Conservation (phyloP, 2,797 vertebrate species). For the Betta splendens region DNA sequence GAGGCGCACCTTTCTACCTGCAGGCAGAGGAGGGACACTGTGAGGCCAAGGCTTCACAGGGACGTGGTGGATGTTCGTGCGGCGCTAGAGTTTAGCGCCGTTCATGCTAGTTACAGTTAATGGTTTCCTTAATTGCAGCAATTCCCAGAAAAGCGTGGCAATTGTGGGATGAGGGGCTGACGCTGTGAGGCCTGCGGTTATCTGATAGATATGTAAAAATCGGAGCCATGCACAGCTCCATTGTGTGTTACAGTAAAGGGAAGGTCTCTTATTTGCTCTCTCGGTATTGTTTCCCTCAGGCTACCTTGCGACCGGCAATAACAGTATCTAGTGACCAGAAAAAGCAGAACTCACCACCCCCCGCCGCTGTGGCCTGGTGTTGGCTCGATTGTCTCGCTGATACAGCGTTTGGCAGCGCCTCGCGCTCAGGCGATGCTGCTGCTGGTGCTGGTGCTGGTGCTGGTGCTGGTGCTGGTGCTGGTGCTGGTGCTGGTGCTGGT, state of each 20-base stretch:
- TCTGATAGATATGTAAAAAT: slow-evolving; percentile 72
- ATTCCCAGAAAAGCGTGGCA: slow-evolving; percentile 66
- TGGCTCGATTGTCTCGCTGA: slow-evolving; percentile 55
- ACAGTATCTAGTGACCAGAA: slow-evolving; percentile 75
- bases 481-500: slow-evolving; percentile 60
- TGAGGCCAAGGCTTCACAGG: too few species aligned
- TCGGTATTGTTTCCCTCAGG: slow-evolving; percentile 68
- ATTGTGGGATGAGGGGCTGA: slow-evolving; percentile 14
- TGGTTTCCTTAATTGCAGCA: slow-evolving; percentile 54
- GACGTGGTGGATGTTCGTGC: slow-evolving; percentile 8
- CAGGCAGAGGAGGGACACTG: too few species aligned
- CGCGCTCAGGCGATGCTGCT: slow-evolving; percentile 38
- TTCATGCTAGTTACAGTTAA: slow-evolving; percentile 42
- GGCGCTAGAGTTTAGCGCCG: slow-evolving; percentile 42
- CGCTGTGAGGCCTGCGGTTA: slow-evolving; percentile 58
- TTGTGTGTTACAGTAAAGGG: slow-evolving; percentile 78
- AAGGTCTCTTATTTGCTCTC: slow-evolving; percentile 73
- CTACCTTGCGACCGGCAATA: slow-evolving; percentile 53
- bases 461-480: slow-evolving; percentile 61
- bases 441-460: slow-evolving; percentile 61
- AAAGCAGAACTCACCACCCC: slow-evolving; percentile 85
- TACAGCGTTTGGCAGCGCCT: slow-evolving; percentile 49
- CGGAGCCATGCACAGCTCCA: slow-evolving; percentile 33
- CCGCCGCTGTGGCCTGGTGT: slow-evolving; percentile 50
- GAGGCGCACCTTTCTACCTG: slow-evolving; percentile 81